Base-by-base conservation (phyloP, 2,797 vertebrate species). In the Euphonia xanthogaster region DNA sequence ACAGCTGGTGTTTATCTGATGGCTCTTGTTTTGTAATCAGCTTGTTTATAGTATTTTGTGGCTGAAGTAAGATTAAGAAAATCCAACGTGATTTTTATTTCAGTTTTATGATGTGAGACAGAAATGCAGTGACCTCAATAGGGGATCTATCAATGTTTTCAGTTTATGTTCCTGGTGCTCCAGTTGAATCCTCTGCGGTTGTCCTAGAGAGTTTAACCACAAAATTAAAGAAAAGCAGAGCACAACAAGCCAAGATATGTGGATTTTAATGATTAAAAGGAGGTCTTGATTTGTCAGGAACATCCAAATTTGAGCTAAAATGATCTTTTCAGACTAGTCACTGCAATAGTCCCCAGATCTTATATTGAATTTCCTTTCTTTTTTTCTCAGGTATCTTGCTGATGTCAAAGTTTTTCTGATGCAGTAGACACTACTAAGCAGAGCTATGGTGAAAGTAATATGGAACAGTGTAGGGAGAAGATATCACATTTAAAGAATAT, bases 391-490 rank as follows among this genome's bases (percentile, higher is more conserved):
- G 31, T 72, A 21, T 74, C 21, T 75, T 81, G 33, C n/a, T 79
- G 75, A 66, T 57, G 22, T 72, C 6, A 81, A 50, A 37, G 3
- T 20, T 85, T 85, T 91, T 90, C 35, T 88, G 40, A 70, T 73
- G 47, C 22, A 53, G 19, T 66, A 86, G 71, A 60, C 24, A 72
- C 35, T 58, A 70, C 10, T 66, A 66, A 93, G 47, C 11, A n/a
- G 66, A 77, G 15, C 17, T 54, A 35, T 24, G 16, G 27, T 73
- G 76, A 75, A 78, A 90, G 28, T 39, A 61, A 47, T 15, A 28
- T 11, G 20, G 16, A 47, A 33, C 0, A 0, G 11, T 5, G 3
- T 33, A 3, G 9, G 14, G 20, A 13, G 8, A 73, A 67, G 31
- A 18, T 23, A 44, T 1, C 1, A 1, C 3, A 7, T 70, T 31